Percentiles rank a stretch among this genome's conserved stretches.
These are phyloP conservation scores for Miniopterus natalensis DNA, from an alignment of 2,113 vertebrate species.

Conservation along the genomic window DNA sequence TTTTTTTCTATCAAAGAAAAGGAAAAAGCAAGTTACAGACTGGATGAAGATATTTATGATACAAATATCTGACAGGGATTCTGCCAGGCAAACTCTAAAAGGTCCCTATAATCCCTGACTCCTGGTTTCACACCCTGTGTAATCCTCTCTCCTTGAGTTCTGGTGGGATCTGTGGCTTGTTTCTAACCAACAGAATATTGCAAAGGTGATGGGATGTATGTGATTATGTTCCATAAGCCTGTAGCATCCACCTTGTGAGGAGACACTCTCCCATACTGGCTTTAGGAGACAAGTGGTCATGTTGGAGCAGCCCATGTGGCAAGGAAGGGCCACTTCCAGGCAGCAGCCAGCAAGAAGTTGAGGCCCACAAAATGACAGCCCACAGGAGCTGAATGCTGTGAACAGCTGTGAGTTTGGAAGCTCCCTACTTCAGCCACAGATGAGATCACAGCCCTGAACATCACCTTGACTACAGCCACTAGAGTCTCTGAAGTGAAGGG, in stretches of 20 bases:
- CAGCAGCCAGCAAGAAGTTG: background rate
- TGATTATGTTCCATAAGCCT: background rate
- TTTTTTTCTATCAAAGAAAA: background rate
- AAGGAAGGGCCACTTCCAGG: background rate
- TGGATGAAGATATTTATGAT: background rate
- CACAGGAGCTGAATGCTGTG: background rate
- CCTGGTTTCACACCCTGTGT: background rate
- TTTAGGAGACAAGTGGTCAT: background rate
- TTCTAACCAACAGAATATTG: background rate
- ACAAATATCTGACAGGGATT: background rate
- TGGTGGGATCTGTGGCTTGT: background rate
- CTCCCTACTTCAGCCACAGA: background rate
- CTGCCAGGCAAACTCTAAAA: background rate
- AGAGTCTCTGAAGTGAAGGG: background rate
- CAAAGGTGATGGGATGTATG: background rate
- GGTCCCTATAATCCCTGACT: background rate
- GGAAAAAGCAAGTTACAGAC: background rate
- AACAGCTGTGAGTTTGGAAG: no score
- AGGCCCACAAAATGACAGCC: no score
- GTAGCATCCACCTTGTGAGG: background rate
- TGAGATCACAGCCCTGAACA: background rate
- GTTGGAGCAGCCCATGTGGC: background rate
- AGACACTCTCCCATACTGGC: background rate
- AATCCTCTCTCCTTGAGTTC: background rate
- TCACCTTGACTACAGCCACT: no score